Percentiles rank a stretch among this genome's conserved stretches.
These are phyloP conservation scores for Tringa solitaria DNA, from an alignment of 2,113 vertebrate genomes.

Conservation along the genomic window DNA sequence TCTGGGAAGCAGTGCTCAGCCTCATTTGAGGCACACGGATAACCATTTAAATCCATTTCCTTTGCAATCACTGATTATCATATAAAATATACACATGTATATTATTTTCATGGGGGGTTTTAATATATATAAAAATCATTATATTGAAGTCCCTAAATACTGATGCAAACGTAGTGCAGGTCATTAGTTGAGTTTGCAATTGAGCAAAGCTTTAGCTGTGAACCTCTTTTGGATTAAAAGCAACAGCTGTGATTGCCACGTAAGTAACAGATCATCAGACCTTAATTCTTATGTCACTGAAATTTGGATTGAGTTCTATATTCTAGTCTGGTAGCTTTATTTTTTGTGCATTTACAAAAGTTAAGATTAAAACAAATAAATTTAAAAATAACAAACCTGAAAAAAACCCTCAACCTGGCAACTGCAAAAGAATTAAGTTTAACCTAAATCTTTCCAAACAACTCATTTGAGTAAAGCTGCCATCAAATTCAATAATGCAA, in stretches of 20 bases:
- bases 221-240: not conserved
- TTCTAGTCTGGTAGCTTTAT: not conserved
- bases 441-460: not conserved
- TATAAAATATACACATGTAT: not conserved
- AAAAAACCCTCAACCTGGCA: slow-evolving; percentile 7
- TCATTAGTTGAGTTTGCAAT: not conserved
- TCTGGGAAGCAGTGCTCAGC: not conserved
- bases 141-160: not conserved
- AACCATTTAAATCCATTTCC: not conserved
- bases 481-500: not conserved
- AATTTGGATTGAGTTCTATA: not conserved
- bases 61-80: not conserved
- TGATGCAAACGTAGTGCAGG: not conserved
- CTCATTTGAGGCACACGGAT: not conserved
- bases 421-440: slow-evolving; percentile 20
- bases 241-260: not conserved
- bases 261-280: not conserved
- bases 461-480: not conserved
- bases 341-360: not conserved
- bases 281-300: not conserved
- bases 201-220: not conserved
- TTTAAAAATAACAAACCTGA: not conserved
- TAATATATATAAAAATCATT: not conserved
- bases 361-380: not conserved
- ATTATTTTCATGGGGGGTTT: not conserved